These are phyloP conservation scores for Episyrphus balteatus DNA, from an alignment of 1,140 invertebrate genomes.

Conservation along the genomic window DNA sequence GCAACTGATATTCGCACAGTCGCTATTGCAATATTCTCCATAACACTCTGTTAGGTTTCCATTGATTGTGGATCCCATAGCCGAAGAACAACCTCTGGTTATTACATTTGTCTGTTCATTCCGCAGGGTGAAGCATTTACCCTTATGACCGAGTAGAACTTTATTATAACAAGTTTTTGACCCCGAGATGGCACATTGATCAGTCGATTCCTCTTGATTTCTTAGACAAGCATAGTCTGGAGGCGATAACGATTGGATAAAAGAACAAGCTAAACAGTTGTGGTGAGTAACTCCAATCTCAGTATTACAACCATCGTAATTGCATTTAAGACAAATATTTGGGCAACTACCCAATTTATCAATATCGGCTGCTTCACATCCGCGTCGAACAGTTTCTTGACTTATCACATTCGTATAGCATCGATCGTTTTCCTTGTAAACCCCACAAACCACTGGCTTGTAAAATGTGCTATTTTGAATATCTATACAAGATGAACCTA, in stretches of 20 bases:
- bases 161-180: slow-evolving; percentile 20
- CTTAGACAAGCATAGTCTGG: slow-evolving; percentile 18
- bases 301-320: slow-evolving; percentile 26
- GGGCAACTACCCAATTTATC: slow-evolving; percentile 10
- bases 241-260: slow-evolving; percentile 1
- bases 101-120: slow-evolving; percentile 22
- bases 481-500: slow-evolving; percentile 21
- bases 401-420: slow-evolving; percentile 26
- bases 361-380: slow-evolving; percentile 19
- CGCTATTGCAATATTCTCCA: slow-evolving; percentile 24
- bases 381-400: slow-evolving; percentile 17
- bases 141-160: slow-evolving; percentile 22
- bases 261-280: slow-evolving; percentile 17
- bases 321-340: slow-evolving; percentile 29
- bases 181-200: background rate
- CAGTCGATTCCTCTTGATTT: slow-evolving; percentile 7
- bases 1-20: slow-evolving; percentile 22
- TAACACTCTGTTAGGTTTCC: slow-evolving; percentile 20
- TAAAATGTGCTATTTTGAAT: slow-evolving; percentile 11
- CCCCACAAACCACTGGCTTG: slow-evolving; percentile 18
- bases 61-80: slow-evolving; percentile 21
- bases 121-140: slow-evolving; percentile 20
- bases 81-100: slow-evolving; percentile 26
- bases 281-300: slow-evolving; percentile 17
- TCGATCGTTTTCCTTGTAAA: slow-evolving; percentile 19